A percentile compares a stretch with the other conserved stretches of the same genome.
These are phyloP conservation scores for Hypomecis atomaria DNA, from an alignment of 2,888 invertebrate species.

Conservation along the genomic window DNA sequence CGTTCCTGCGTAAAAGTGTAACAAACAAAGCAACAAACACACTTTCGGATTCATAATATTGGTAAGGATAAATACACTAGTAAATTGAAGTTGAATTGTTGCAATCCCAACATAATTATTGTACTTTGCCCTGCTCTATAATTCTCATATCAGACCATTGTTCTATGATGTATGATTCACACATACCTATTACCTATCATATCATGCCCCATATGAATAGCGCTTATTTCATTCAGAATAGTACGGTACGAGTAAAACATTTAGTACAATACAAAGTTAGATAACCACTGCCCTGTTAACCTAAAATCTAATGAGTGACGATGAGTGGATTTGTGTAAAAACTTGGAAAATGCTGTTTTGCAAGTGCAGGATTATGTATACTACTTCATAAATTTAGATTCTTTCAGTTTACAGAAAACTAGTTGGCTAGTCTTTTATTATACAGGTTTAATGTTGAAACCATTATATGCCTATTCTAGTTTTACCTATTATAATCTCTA, in stretches of 20 bases:
- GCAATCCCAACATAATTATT: too few relatives aligned
- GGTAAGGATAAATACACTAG: too few relatives aligned
- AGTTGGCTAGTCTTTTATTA: too few relatives aligned
- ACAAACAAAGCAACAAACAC: too few relatives aligned
- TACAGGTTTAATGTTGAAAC: too few relatives aligned
- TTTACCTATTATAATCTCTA: too few relatives aligned
- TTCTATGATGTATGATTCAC: conserved; percentile 12
- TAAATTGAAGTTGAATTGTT: too few relatives aligned
- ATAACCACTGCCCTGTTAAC: conserved; percentile 5
- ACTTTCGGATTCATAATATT: too few relatives aligned
- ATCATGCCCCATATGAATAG: too few relatives aligned
- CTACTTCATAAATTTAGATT: conserved; percentile 6
- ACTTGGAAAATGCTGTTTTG: conserved; percentile 18
- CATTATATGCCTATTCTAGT: too few relatives aligned
- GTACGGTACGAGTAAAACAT: background rate
- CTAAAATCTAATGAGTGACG: conserved; percentile 9
- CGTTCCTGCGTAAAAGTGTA: too few relatives aligned
- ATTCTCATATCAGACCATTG: conserved; percentile 9
- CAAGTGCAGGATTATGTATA: conserved; percentile 7
- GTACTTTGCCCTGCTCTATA: background rate
- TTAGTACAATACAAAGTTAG: conserved; percentile 3
- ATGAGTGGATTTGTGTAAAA: conserved; percentile 3
- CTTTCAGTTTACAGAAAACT: too few relatives aligned
- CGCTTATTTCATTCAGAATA: background rate
- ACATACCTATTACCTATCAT: background rate